Evolutionary conservation across 2,888 invertebrate species (phyloP).

Genomic region (Chesias legatella): DNA sequence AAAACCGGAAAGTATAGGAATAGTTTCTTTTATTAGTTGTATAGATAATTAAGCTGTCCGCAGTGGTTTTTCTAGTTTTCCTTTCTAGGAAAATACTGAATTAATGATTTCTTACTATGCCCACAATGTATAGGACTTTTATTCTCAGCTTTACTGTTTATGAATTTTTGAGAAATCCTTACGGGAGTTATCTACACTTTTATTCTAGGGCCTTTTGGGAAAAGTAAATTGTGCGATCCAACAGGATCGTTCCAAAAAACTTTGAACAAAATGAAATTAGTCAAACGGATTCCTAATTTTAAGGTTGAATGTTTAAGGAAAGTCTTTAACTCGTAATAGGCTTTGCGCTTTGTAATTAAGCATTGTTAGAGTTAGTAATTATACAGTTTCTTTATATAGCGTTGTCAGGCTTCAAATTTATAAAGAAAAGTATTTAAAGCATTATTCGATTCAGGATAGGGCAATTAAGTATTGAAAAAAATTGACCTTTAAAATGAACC

Average conservation of each 20-base stretch:
- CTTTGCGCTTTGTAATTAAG: constrained; percentile 36
- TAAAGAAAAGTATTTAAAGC: neutral
- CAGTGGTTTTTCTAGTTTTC: too few species aligned
- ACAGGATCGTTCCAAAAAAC: constrained; percentile 53
- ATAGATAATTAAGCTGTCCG: too few species aligned
- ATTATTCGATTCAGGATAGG: neutral
- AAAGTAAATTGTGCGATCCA: neutral
- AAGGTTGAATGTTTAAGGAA: constrained; percentile 35
- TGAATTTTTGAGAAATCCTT: too few species aligned
- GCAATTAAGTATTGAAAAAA: too few species aligned
- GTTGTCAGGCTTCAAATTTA: neutral
- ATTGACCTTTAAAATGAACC: too few species aligned
- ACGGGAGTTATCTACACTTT: too few species aligned
- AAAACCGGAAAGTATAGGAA: too few species aligned
- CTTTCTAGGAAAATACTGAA: too few species aligned
- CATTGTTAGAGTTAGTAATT: constrained; percentile 33
- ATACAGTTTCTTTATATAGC: constrained; percentile 15
- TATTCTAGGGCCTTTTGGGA: constrained; percentile 2
- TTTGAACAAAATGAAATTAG: constrained; percentile 62
- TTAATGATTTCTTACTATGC: too few species aligned
- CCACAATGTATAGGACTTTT: too few species aligned
- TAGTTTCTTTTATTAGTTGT: too few species aligned
- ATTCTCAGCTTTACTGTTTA: too few species aligned
- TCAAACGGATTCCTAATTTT: constrained; percentile 58
- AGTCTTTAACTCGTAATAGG: constrained; percentile 32